Conservation (phyloP, 1,140 invertebrate species). For the Mamestra configurata region DNA sequence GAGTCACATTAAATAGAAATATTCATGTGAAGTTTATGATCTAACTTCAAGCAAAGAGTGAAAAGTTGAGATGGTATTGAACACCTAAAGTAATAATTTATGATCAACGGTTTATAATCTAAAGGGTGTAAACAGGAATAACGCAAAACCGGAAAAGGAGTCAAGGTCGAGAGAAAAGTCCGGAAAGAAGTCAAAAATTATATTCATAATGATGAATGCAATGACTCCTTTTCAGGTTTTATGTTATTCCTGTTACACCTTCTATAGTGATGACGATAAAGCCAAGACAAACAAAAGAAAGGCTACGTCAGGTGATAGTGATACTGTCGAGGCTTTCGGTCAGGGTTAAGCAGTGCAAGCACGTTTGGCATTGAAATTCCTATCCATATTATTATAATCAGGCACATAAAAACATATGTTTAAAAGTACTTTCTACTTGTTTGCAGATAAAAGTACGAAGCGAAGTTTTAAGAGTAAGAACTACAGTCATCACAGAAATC, state of each 20-base stretch:
- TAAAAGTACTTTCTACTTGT: conserved; percentile 5
- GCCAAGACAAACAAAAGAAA: neutral
- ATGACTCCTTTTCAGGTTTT: no score
- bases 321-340: neutral
- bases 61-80: neutral
- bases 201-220: no score
- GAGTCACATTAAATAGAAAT: neutral
- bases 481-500: conserved; percentile 74
- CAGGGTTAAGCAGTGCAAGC: neutral
- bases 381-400: neutral
- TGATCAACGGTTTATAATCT: no score
- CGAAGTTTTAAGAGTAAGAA: conserved; percentile 74
- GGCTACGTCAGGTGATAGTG: neutral
- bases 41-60: neutral
- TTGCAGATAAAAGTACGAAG: conserved; percentile 70
- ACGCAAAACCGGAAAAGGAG: no score
- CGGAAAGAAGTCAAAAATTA: no score
- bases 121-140: no score
- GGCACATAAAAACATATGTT: neutral
- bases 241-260: no score
- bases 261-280: neutral
- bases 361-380: neutral
- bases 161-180: no score
- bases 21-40: neutral
- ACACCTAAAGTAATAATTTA: no score